These are phyloP conservation scores for Euwallacea similis DNA, from an alignment of 1,140 invertebrate species.

Conservation along the genomic window DNA sequence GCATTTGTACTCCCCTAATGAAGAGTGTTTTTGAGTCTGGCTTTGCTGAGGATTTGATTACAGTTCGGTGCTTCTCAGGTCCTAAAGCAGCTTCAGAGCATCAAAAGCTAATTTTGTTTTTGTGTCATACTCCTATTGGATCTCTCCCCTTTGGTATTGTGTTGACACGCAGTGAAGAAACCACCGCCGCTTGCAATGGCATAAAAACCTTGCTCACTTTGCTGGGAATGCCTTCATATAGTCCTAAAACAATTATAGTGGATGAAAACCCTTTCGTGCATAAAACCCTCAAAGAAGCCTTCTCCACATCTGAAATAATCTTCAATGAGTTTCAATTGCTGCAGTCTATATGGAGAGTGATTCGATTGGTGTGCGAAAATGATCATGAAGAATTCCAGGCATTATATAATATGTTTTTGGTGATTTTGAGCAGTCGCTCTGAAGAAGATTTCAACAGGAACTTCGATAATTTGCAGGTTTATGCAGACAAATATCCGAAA, in stretches of 20 bases:
- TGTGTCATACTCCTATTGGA: slow-evolving; percentile 24
- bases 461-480: slow-evolving; percentile 13
- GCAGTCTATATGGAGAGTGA: slow-evolving; percentile 23
- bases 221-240: slow-evolving; percentile 8
- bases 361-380: slow-evolving; percentile 11
- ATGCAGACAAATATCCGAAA: slow-evolving; percentile 23
- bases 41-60: slow-evolving; percentile 24
- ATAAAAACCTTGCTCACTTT: slow-evolving; percentile 1
- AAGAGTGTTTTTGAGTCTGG: slow-evolving; percentile 21
- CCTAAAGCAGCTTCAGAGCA: slow-evolving; percentile 4
- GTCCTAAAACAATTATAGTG: slow-evolving; percentile 17
- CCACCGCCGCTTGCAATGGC: neutral
- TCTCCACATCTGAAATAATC: slow-evolving; percentile 8
- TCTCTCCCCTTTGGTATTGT: slow-evolving; percentile 25
- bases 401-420: slow-evolving; percentile 16
- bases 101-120: slow-evolving; percentile 21
- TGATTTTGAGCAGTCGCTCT: slow-evolving; percentile 1
- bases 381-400: slow-evolving; percentile 23
- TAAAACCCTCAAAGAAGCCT: slow-evolving; percentile 10
- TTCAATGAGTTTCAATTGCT: slow-evolving; percentile 29
- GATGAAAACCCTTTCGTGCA: slow-evolving; percentile 9
- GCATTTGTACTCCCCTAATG: slow-evolving; percentile 23
- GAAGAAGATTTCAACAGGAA: slow-evolving; percentile 17
- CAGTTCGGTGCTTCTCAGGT: slow-evolving; percentile 5
- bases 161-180: neutral